Conservation (phyloP, 2,888 invertebrate species). For the Nasonovia ribisnigri region DNA sequence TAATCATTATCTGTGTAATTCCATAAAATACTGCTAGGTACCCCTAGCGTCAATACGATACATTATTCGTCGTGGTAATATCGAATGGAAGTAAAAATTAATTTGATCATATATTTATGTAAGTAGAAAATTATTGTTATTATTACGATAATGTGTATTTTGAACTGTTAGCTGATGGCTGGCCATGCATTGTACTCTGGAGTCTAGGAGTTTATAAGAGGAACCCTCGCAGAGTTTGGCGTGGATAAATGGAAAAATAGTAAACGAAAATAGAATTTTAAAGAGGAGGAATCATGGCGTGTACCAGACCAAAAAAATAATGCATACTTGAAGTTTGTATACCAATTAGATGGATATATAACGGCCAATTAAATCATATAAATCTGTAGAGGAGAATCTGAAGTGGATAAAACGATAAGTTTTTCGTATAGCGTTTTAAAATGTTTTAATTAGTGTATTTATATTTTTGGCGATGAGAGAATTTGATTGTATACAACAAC, state of each 20-base stretch:
- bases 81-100: neutral
- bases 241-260: neutral
- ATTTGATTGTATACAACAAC: slow-evolving; percentile 33
- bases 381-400: neutral
- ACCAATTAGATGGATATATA: slow-evolving; percentile 44
- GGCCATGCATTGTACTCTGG: neutral
- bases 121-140: neutral
- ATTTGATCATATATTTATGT: neutral
- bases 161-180: neutral
- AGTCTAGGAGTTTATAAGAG: neutral
- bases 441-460: slow-evolving; percentile 38
- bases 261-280: slow-evolving; percentile 41
- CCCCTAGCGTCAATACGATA: neutral
- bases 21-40: neutral
- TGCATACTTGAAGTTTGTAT: slow-evolving; percentile 21
- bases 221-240: neutral
- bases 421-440: neutral
- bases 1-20: neutral
- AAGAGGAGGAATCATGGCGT: neutral
- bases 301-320: neutral
- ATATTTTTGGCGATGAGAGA: slow-evolving; percentile 36
- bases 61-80: neutral
- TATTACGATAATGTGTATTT: neutral
- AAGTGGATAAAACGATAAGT: neutral
- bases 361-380: slow-evolving; percentile 44